These are phyloP conservation scores for Aurelia aurita DNA, from an alignment of 30 jellyfish, hydroid and myxozoan species.

Conservation along the genomic window DNA sequence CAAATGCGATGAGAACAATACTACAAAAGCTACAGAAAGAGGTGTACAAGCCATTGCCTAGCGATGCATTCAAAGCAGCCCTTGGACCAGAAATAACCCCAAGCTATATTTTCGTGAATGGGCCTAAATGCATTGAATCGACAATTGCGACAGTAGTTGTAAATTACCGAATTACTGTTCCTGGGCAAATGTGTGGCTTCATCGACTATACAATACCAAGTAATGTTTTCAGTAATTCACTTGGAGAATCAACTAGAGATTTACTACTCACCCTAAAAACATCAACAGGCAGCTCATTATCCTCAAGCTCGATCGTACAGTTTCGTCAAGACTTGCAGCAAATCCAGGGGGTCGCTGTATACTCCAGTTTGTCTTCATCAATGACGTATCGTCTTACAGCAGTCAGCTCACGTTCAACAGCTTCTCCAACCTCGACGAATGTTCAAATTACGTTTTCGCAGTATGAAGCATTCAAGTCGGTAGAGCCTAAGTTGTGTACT, in stretches of 20 bases:
- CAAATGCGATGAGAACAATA: slow-evolving; percentile 22
- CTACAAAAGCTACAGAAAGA: slow-evolving; percentile 53
- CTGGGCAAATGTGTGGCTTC: slow-evolving; percentile 51
- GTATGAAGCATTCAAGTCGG: background rate
- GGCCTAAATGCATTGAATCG: slow-evolving; percentile 68
- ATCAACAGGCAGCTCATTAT: slow-evolving; percentile 3
- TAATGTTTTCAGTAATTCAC: slow-evolving; percentile 41
- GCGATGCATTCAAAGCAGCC: slow-evolving; percentile 51
- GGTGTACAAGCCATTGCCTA: slow-evolving; percentile 61
- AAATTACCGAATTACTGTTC: background rate
- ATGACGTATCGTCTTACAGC: slow-evolving; percentile 37
- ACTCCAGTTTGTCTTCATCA: slow-evolving; percentile 1
- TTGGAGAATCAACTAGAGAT: slow-evolving; percentile 69
- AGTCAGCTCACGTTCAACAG: slow-evolving; percentile 45
- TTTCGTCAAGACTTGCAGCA: slow-evolving; percentile 19
- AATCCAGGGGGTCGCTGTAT: slow-evolving; percentile 6
- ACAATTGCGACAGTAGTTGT: slow-evolving; percentile 3
- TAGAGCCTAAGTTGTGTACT: slow-evolving; percentile 16
- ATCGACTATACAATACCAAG: slow-evolving; percentile 46
- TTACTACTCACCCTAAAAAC: slow-evolving; percentile 43
- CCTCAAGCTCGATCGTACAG: slow-evolving; percentile 14
- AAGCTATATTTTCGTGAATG: slow-evolving; percentile 51
- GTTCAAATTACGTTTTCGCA: slow-evolving; percentile 28
- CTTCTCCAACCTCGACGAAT: slow-evolving; percentile 17
- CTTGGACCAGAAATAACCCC: slow-evolving; percentile 58